A percentile compares a stretch with the other conserved stretches of the same genome.
These are phyloP conservation scores for Thinocorus orbignyianus DNA, from an alignment of 2,113 vertebrate species.

Conservation along the genomic window DNA sequence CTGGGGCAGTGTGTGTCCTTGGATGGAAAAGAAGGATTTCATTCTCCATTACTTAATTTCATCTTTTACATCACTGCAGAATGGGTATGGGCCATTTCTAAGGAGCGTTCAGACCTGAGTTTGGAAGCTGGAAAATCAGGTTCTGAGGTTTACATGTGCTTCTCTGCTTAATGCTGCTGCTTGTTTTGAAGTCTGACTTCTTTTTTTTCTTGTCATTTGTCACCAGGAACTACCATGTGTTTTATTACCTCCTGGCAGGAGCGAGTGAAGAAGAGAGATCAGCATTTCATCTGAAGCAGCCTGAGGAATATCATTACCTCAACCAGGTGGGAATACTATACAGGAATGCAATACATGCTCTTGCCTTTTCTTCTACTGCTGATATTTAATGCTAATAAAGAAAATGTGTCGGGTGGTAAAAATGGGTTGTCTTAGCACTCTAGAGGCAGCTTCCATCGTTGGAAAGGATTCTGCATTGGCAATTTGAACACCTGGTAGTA, in stretches of 20 bases:
- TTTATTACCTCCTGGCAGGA: conserved; percentile 99
- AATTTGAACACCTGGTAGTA: neutral
- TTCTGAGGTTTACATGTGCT: neutral
- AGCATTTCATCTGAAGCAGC: conserved; percentile 91
- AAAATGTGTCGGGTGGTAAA: neutral
- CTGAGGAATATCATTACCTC: conserved; percentile 98
- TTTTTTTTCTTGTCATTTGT: conserved; percentile 6
- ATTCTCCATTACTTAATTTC: neutral
- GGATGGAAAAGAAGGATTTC: neutral
- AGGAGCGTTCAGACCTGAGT: neutral
- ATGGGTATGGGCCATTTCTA: neutral
- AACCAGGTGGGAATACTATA: conserved; percentile 85
- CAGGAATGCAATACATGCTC: neutral
- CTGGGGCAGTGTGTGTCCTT: neutral
- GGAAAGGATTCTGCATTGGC: neutral
- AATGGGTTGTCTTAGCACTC: neutral
- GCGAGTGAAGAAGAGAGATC: conserved; percentile 91
- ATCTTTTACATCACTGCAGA: neutral
- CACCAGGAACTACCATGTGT: conserved; percentile 97
- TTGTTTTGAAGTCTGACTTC: neutral
- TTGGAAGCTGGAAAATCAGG: neutral
- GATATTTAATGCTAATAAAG: neutral
- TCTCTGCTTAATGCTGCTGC: neutral
- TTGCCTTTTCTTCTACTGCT: neutral
- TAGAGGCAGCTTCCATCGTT: neutral